Base-by-base conservation (phyloP, 2,797 vertebrate genomes). In the Pipistrellus kuhlii region DNA sequence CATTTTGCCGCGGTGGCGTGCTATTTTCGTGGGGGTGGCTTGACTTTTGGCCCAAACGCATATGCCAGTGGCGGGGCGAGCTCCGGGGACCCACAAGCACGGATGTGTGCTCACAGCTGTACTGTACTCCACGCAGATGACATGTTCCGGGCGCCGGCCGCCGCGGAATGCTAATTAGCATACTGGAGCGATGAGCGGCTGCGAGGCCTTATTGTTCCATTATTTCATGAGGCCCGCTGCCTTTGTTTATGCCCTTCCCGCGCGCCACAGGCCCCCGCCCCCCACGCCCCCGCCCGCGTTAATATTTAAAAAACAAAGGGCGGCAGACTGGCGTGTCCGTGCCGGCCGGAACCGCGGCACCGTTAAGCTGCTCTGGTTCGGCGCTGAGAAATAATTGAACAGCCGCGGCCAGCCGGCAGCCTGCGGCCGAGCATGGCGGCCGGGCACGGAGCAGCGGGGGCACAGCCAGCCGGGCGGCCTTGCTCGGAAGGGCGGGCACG, bases 131-230 rank as follows among this genome's bases (percentile, higher is more conserved):
- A 98, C 98, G 98, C 98, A 98, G 98, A 98, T 98, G 98, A 98
- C 98, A 98, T 98, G 98, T 98, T 98, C 98, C 98, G 98, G 98
- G 98, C 98, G 98, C 98, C 98, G 98, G 98, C 98, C 98, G 98
- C 98, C 98, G 98, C 98, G 98, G 98, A 98, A 98, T 98, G 98
- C 98, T 99, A 98, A 99, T 99, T 98, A 98, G 98, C 98, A 98
- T 98, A 98, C 98, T 98, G 98, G 98, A 98, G 98, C 98, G 98
- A 98, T 98, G 98, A 98, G 98, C 97, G 97, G 98, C 98, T 98
- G 98, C 97, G 98, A 98, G 98, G 98, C 98, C 98, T 98, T 98
- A 98, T 98, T 98, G 98, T 98, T 98, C 98, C 98, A 99, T 98
- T 98, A 98, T 98, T 98, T 98, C 98, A 98, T 97, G 98, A 98